phyloP scores from a whole-genome alignment of 2,888 invertebrate genomes.

The Mythimna ferrago region DNA sequence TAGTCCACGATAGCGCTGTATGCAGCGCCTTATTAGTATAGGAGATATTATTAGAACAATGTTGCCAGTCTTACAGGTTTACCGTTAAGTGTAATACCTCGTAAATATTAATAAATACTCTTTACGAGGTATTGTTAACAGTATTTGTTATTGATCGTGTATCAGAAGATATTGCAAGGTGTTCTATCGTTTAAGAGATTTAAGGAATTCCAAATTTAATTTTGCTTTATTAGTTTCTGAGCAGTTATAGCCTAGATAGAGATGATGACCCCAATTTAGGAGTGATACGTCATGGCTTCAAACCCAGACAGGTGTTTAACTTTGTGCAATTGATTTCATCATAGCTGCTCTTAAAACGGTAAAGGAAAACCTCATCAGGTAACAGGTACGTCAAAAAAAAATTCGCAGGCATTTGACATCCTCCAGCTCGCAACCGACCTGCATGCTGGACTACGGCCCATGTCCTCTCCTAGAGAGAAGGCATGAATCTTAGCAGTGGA shows the following conservation, averaged over 20 bases:
- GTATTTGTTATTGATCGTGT: constrained; percentile 1
- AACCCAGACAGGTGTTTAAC: too few relatives aligned
- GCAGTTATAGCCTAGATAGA: background rate
- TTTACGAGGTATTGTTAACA: constrained; percentile 16
- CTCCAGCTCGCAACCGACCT: too few relatives aligned
- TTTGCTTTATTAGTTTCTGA: background rate
- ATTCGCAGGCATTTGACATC: too few relatives aligned
- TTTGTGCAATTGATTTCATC: too few relatives aligned
- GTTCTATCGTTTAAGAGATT: background rate
- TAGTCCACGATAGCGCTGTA: constrained; percentile 46
- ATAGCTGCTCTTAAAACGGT: too few relatives aligned
- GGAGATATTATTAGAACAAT: constrained; percentile 36
- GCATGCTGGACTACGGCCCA: too few relatives aligned
- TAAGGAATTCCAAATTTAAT: background rate
- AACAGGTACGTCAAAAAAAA: too few relatives aligned
- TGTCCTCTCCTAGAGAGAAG: too few relatives aligned
- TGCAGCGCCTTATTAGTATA: constrained; percentile 32
- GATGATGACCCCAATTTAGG: too few relatives aligned
- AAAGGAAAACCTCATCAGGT: too few relatives aligned
- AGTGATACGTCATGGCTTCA: too few relatives aligned
- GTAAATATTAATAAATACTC: constrained; percentile 22
- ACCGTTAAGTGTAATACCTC: constrained; percentile 4
- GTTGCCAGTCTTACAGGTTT: constrained; percentile 19
- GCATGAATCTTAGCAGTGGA: too few relatives aligned
- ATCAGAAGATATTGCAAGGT: background rate